Conservation (phyloP, 2,113 vertebrate species). For the Athene cunicularia region DNA sequence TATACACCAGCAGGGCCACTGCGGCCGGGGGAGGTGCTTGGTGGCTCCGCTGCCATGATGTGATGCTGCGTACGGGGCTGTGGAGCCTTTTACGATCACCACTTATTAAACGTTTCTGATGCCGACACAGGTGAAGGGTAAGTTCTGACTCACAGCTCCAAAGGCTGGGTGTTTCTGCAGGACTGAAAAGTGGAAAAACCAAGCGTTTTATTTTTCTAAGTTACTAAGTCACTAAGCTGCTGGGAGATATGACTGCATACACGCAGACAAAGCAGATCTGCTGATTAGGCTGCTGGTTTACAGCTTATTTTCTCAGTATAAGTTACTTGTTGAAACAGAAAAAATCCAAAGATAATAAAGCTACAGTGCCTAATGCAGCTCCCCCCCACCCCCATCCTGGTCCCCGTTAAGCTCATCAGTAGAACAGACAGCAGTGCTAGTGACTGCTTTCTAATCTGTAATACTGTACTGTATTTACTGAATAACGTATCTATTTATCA, state of each 20-base stretch:
- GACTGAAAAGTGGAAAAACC: constrained; percentile 12
- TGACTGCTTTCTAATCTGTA: not conserved
- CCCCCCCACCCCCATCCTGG: too few relatives aligned
- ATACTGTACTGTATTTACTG: not conserved
- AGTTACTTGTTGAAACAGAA: not conserved
- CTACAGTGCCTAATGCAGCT: not conserved
- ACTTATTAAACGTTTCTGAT: not conserved
- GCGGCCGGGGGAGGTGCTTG: not conserved
- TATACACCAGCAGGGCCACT: not conserved
- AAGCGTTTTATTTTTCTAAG: constrained; percentile 27
- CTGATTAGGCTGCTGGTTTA: not conserved
- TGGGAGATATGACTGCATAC: not conserved
- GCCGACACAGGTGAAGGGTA: not conserved
- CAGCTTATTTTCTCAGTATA: not conserved
- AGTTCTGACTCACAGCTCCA: not conserved
- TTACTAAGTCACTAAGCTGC: constrained; percentile 52
- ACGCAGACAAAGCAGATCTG: not conserved
- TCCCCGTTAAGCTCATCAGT: not conserved
- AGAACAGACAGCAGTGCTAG: not conserved
- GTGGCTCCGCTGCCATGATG: not conserved
- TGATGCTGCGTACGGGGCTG: not conserved
- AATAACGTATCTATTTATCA: not conserved
- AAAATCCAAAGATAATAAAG: not conserved
- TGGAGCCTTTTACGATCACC: not conserved
- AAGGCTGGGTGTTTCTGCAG: not conserved